Conservation (phyloP, 2,797 vertebrate genomes). For the Sarcophilus harrisii region DNA sequence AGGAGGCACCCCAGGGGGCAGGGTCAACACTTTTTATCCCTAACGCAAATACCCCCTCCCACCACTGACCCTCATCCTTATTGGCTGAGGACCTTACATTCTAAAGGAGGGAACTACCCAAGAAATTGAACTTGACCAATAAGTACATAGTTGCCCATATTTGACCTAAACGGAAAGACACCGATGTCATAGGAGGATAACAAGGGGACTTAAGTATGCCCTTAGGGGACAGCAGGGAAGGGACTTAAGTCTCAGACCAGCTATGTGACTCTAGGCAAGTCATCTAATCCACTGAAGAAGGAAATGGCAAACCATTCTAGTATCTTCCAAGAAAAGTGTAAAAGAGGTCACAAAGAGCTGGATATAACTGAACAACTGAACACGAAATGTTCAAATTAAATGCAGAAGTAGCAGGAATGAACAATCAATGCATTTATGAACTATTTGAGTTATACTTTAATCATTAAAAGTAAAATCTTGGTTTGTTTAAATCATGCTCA, state of each 20-base stretch:
- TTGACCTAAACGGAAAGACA: no score
- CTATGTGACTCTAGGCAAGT: not conserved
- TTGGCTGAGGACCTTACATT: no score
- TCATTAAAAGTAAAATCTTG: not conserved
- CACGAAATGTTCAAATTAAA: not conserved
- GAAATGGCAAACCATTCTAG: not conserved
- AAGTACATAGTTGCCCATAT: no score
- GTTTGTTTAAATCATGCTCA: not conserved
- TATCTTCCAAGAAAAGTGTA: not conserved
- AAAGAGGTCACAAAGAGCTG: not conserved
- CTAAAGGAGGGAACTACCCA: no score
- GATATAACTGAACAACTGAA: not conserved
- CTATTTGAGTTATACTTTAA: not conserved
- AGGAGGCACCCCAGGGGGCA: no score
- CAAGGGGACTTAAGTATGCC: no score
- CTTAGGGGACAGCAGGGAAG: no score
- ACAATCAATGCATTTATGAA: not conserved
- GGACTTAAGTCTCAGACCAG: not conserved
- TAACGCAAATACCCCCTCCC: no score
- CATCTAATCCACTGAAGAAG: not conserved
- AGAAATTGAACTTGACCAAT: no score
- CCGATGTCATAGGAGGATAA: no score
- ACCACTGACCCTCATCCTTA: no score
- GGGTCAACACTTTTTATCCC: no score
- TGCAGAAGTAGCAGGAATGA: not conserved